Base-by-base conservation (phyloP, 2,113 vertebrate species). In the Carettochelys insculpta region DNA sequence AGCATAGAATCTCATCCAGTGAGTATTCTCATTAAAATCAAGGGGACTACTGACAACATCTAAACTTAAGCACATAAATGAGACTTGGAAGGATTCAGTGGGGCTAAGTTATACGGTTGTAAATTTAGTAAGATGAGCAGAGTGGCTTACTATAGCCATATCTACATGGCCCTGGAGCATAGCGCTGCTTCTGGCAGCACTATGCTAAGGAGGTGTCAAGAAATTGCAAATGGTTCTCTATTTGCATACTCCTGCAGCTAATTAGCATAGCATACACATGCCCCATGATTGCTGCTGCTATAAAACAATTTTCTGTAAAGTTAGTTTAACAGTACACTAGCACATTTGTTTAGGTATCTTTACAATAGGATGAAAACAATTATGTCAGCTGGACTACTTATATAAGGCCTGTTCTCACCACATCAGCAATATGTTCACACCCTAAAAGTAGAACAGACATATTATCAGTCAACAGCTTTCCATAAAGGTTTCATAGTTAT, bases 1-100 rank as follows among this genome's bases (percentile, higher is more conserved):
- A 76, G 16, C 25, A 14, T 22, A 27, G 4, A 31, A 4, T 54
- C 48, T 85, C 51, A 83, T 1, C 12, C 7, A 0, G 14, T 7
- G 24, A 43, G 0, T 12, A 14, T 3, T 31, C 12, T 48, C 12
- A 7, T 45, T 16, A 51, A 8, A 3, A 1, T n/a, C 75, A n/a
- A 11, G 5, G 3, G 0, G 0, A 19, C 12, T 3, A 51, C 4
- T 12, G 22, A 11, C 4, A 38, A 24, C 48, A 80, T 27, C 27
- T 86, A 22, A 82, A 43, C 10, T 1, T 0, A 0, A 17, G 38
- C 5, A 11, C 4, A 3, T 3, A 10, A 2, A 1, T 3, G 52
- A 11, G 47, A 43, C 71, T 75, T 75, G 14, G 25, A 11, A 45
- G 41, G 24, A 43, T 24, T 43, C 31, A 13, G 48, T 43, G 68